Base-by-base conservation (phyloP, 2,797 vertebrate species). In the Poecilia gillii region DNA sequence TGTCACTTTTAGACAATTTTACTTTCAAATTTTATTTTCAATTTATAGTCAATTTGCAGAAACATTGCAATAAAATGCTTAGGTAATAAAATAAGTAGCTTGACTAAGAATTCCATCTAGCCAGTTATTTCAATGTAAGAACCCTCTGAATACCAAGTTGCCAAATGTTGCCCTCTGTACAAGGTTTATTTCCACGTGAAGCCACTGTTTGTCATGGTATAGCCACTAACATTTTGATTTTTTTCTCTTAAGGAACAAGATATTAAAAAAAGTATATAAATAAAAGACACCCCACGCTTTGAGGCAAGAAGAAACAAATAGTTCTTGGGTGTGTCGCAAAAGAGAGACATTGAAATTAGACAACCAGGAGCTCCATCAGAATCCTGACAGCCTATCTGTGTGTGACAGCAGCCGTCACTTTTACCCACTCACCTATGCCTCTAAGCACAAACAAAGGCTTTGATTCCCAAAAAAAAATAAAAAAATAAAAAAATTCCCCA, bases 401-500 rank as follows among this genome's bases (percentile, higher is more conserved):
- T 70, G 55, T 91, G 94, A 94, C 90, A 93, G 89, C 87, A 87
- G 85, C 85, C 79, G 64, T 80, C 82, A 81, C 75, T 90, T 87
- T 88, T 91, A 90, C 90, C 92, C 88, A 92, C 91, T 94, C 93
- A 92, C 92, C 92, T 92, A 76, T 89, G 89, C 90, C 92, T 89
- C 79, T 83, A 59, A 93, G 90, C 89, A 84, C 85, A 91, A 92
- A 91, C 85, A 92, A 71, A 87, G 88, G 81, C 91, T 94, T 94
- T 93, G 90, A 94, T 93, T 93, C 86, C 74, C 82, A 72, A 77
- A 85, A 78, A 85, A 86, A 87, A 8, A 1, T n/a, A n/a, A 49
- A 49, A 4, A 31, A 49, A 49, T 6, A 45, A 45, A 41, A 46
- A 47, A 47, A 47, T 16, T 83, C 78, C 81, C 87, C 86, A 7